These are phyloP conservation scores for Ochotona princeps DNA, from an alignment of 2,113 vertebrate species.

Conservation along the genomic window DNA sequence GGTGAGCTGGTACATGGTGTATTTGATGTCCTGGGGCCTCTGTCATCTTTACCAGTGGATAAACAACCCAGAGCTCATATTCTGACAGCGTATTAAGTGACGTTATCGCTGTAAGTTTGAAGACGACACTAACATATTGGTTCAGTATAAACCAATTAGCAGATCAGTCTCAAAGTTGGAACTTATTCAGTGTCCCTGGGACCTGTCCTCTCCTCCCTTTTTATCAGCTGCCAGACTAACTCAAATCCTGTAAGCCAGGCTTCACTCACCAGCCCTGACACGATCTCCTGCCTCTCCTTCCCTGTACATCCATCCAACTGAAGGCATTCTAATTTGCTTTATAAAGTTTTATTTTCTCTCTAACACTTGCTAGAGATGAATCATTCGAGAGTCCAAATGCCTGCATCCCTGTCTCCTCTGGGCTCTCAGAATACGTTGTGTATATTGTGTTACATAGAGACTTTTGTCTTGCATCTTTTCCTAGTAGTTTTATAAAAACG, in stretches of 20 bases:
- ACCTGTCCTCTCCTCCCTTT: conserved; percentile 11
- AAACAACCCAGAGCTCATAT: conserved; percentile 48
- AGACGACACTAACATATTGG: not conserved
- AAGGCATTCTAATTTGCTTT: not conserved
- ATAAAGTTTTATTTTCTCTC: not conserved
- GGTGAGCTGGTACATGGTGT: not conserved
- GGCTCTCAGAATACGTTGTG: conserved; percentile 28
- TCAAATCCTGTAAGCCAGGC: conserved; percentile 7
- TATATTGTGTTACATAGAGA: not conserved
- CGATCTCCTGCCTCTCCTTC: not conserved
- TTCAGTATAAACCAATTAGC: conserved; percentile 54
- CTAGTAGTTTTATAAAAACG: conserved; percentile 2
- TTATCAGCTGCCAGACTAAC: conserved; percentile 41
- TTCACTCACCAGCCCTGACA: not conserved
- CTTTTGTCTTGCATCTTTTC: conserved; percentile 30
- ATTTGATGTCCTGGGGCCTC: conserved; percentile 37
- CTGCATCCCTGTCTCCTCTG: not conserved
- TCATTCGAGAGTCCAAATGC: not conserved
- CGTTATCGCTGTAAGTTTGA: conserved; percentile 15
- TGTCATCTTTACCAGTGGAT: not conserved
- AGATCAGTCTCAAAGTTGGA: conserved; percentile 48
- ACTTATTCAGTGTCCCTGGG: conserved; percentile 12
- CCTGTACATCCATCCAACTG: not conserved
- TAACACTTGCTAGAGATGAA: not conserved
- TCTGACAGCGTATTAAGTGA: not conserved